Evolutionary conservation across 1,140 invertebrate species (phyloP), one percentile per base, ranked within the genome.

Genomic region (Cydia splendana): DNA sequence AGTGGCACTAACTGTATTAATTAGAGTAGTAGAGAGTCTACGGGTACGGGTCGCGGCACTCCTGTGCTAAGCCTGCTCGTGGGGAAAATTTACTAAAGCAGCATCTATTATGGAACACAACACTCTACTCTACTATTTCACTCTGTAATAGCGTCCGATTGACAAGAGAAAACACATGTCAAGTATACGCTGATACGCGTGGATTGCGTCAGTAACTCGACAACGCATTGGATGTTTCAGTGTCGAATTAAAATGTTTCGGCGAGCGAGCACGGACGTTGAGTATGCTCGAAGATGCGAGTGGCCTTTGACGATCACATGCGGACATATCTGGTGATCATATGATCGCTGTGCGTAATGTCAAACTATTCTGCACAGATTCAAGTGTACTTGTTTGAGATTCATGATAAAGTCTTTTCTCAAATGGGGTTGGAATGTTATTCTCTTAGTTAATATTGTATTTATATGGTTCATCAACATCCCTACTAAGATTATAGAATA

Each of bases 231-330:
- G 57, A 18, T 18, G 0, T 62, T 20, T 62, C 57, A 24, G 57
- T 62, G 20, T 62, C 57, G 20, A 62, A 62, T 62, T 62, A 62
- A 24, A 62, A 20, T 62, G 20, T 62, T 62, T 20, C 57, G 12
- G 57, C 57, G 57, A 62, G 7, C 57, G 57, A 62, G 20, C 57
- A 12, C 57, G 20, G 15, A 24, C 20, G 18, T 62, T 5, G 10
- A 62, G 57, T 62, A 24, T 24, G 20, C 57, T 62, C 20, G 57
- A 24, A 24, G 57, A 62, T 24, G 57, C 3, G 57, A 62, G 57
- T 62, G 20, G 57, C 57, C 53, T 62, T 62, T 62, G 57, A 62
- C 20, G 18, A 62, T 62, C 57, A 62, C 51, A 53, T 53, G 48
- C 15, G 48, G 15, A 5, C 48, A 20, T 24, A 24, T 24, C 24